Evolutionary conservation across 1,140 invertebrate genomes (phyloP).

Genomic region (Maniola jurtina): DNA sequence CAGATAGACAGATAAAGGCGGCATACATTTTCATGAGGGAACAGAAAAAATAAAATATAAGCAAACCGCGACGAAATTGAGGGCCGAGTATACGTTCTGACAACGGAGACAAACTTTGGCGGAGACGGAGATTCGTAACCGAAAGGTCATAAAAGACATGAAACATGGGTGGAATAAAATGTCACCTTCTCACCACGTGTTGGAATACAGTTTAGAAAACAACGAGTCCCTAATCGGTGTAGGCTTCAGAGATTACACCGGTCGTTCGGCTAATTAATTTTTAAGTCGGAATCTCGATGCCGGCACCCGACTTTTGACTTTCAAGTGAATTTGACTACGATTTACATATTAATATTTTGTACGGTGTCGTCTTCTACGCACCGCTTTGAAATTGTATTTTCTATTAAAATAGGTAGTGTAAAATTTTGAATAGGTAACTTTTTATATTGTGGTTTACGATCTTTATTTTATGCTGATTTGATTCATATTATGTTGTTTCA

Average conservation of each 20-base stretch:
- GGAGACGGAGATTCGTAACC: slow-evolving; percentile 24
- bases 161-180: slow-evolving; percentile 34
- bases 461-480: not conserved
- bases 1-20: slow-evolving; percentile 66
- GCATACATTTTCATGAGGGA: slow-evolving; percentile 68
- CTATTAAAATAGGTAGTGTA: not conserved
- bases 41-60: slow-evolving; percentile 48
- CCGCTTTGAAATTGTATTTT: slow-evolving; percentile 10
- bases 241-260: slow-evolving; percentile 74
- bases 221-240: slow-evolving; percentile 60
- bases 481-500: not conserved
- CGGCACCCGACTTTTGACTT: slow-evolving; percentile 55
- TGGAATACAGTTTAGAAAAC: slow-evolving; percentile 53
- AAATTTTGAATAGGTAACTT: slow-evolving; percentile 5
- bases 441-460: not conserved
- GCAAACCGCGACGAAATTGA: slow-evolving; percentile 52
- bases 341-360: slow-evolving; percentile 65
- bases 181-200: slow-evolving; percentile 37
- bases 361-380: slow-evolving; percentile 41
- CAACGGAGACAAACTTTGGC: slow-evolving; percentile 46
- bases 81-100: slow-evolving; percentile 53
- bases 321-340: slow-evolving; percentile 61
- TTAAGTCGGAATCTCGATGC: slow-evolving; percentile 71
- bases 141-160: slow-evolving; percentile 41
- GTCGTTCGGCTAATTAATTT: slow-evolving; percentile 79